Base-by-base conservation (phyloP, 2,113 vertebrate species). In the Alces alces region DNA sequence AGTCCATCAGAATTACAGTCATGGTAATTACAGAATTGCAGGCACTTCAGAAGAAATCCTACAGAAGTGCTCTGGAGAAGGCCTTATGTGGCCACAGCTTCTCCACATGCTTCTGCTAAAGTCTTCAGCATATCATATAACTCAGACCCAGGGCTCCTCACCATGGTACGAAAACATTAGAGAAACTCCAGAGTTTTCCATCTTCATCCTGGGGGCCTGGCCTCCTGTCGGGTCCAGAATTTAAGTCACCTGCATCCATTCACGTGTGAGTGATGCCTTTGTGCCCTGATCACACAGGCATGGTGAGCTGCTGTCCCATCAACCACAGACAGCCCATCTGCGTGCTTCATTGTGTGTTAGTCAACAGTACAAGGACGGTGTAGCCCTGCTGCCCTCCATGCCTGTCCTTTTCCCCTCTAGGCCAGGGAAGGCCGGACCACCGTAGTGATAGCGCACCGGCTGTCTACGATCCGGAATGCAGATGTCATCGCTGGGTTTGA, bases 381-480 rank as follows among this genome's bases (percentile, higher is more conserved):
- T 64, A 33, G 78, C 17, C 21, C 6, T 33, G 21, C 36, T 30
- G 25, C 30, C 7, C 43, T 27, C 2, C 25, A 2, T 3, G 12
- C 91, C 16, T 73, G 17, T 93, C 25, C 52, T 60, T 61, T 47
- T 55, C 47, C n/a, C 15, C 93, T 89, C 30, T 97, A 99, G 99
- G 99, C 99, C 66, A 99, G 99, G 95, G 98, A 99, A 98, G 99
- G 99, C 64, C 99, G 99, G 33, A 99, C 99, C 80, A 99, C 99
- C 0, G 98, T 99, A 2, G 94, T 99, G 52, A 99, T 99, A 36
- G 99, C 99, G 54, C 99, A 99, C 95, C 99, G 99, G 7, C 98
- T 99, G 90, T 99, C 99, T 1, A 99, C 99, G 2, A 98, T 99
- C 93, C 99, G 99, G 96, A 99, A 99, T 11, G 99, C 99, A 54